Conservation (phyloP, 92 coral and sea anemone genomes). For the Hydrozoanthus gracilis region DNA sequence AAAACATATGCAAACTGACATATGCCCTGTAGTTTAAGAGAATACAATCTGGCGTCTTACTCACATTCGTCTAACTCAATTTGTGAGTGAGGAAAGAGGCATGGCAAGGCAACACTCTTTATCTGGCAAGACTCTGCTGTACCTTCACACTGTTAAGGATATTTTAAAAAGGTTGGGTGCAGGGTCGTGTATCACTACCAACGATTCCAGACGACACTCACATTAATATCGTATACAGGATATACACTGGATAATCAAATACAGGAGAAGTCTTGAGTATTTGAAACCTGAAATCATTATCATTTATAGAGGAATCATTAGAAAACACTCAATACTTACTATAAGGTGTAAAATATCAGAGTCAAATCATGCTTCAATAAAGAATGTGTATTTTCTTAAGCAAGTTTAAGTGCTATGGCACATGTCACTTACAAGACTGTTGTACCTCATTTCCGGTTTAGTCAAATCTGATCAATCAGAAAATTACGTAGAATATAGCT, state of each 20-base stretch:
- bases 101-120: slow-evolving; percentile 75
- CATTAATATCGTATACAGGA: background rate
- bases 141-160: slow-evolving; percentile 23
- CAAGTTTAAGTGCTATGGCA: too few species aligned
- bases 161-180: background rate
- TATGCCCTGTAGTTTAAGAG: background rate
- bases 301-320: too few species aligned
- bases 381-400: too few species aligned
- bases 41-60: slow-evolving; percentile 4
- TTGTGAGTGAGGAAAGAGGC: slow-evolving; percentile 83
- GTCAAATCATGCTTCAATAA: too few species aligned
- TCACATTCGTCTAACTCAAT: slow-evolving; percentile 78
- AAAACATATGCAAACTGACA: background rate
- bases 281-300: background rate
- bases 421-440: too few species aligned
- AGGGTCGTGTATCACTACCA: too few species aligned
- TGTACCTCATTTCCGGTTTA: too few species aligned
- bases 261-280: background rate
- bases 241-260: background rate
- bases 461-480: too few species aligned
- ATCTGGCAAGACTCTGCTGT: slow-evolving; percentile 73
- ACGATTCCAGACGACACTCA: too few species aligned
- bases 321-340: too few species aligned
- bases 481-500: too few species aligned
- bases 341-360: too few species aligned